Conservation (phyloP, 2,888 invertebrate genomes). For the Polia nebulosa region DNA sequence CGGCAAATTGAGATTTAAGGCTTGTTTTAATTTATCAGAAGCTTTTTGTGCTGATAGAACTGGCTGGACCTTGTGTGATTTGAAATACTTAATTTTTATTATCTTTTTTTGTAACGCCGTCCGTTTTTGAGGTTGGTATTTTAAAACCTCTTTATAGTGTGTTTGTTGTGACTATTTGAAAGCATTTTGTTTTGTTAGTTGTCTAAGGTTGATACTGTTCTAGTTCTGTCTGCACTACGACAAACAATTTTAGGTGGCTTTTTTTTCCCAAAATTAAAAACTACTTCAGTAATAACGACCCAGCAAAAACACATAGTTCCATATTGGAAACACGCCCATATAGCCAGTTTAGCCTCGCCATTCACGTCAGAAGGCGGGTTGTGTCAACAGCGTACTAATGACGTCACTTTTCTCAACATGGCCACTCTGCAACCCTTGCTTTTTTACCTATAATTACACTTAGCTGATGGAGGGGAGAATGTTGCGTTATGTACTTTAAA, state of each 20-base stretch:
- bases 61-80: slow-evolving; percentile 57
- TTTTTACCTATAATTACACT: slow-evolving; percentile 82
- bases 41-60: slow-evolving; percentile 53
- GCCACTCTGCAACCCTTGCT: slow-evolving; percentile 84
- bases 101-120: slow-evolving; percentile 6
- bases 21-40: slow-evolving; percentile 69
- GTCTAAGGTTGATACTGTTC: no score
- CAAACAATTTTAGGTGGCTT: accelerated
- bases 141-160: slow-evolving; percentile 18
- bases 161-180: background rate
- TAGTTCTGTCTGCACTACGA: background rate
- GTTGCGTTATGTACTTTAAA: slow-evolving; percentile 62
- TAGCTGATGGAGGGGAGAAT: slow-evolving; percentile 70
- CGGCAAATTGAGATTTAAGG: slow-evolving; percentile 81
- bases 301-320: slow-evolving; percentile 59
- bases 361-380: slow-evolving; percentile 86
- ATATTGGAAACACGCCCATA: slow-evolving; percentile 81
- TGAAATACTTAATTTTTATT: slow-evolving; percentile 31
- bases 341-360: slow-evolving; percentile 75
- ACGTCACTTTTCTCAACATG: slow-evolving; percentile 88
- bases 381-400: slow-evolving; percentile 87
- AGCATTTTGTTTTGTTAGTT: background rate
- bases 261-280: slow-evolving; percentile 23
- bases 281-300: slow-evolving; percentile 51
- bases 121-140: slow-evolving; percentile 31